Evolutionary conservation across 2,797 vertebrate species (phyloP).

Genomic region (Peromyscus attwateri): DNA sequence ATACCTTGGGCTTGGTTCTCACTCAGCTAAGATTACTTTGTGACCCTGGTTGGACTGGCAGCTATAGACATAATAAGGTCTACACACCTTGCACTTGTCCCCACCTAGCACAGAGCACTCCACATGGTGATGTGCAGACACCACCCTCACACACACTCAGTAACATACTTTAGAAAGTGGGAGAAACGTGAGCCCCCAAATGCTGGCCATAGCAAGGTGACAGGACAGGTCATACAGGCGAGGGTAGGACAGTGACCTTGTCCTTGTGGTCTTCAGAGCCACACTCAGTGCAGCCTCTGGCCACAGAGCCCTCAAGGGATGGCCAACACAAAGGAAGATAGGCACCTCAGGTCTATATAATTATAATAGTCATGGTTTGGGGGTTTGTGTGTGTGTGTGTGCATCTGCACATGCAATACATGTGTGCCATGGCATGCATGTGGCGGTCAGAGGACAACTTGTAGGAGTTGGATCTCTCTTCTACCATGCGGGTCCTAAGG

Average conservation of each 20-base stretch:
- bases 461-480: background rate
- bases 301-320: background rate
- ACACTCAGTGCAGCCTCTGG: background rate
- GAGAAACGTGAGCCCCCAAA: background rate
- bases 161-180: background rate
- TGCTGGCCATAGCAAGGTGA: background rate
- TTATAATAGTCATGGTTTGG: background rate
- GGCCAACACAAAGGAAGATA: background rate
- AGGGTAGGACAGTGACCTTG: background rate
- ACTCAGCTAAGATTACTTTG: background rate
- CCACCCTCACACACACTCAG: background rate
- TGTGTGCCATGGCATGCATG: background rate
- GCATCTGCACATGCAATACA: background rate
- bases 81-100: background rate
- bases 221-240: background rate
- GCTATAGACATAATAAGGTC: background rate
- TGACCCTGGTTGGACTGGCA: background rate
- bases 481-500: background rate
- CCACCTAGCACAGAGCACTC: background rate
- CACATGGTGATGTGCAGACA: background rate
- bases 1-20: background rate
- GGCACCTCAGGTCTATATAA: too few species aligned
- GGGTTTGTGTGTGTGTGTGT: background rate
- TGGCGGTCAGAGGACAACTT: background rate
- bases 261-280: background rate